Conservation (phyloP, 1,140 invertebrate genomes). For the Planococcus citri region DNA sequence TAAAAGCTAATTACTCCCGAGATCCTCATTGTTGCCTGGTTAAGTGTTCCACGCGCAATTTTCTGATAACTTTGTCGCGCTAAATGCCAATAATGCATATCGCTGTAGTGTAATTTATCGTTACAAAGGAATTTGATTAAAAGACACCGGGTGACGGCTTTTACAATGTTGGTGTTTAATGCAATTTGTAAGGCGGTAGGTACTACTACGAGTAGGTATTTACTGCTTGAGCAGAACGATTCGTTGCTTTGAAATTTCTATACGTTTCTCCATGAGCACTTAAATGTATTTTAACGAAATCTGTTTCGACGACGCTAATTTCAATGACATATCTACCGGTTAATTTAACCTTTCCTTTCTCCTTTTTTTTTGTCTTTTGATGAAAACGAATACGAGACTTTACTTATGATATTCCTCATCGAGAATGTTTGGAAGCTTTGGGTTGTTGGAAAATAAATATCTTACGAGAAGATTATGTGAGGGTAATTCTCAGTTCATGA, state of each 20-base stretch:
- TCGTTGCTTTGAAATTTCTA: neutral
- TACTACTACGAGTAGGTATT: no score
- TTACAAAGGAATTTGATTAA: constrained; percentile 15
- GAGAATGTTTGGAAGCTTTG: no score
- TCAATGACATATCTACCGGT: neutral
- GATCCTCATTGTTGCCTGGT: neutral
- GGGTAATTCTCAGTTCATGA: no score
- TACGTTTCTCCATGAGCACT: neutral
- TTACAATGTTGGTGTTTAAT: constrained; percentile 4
- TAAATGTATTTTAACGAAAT: neutral
- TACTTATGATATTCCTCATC: no score
- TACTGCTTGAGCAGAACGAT: neutral
- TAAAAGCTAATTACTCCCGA: neutral
- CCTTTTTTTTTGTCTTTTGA: no score
- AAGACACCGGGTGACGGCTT: constrained; percentile 3
- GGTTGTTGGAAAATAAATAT: no score
- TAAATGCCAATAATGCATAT: constrained; percentile 13
- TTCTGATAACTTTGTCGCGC: constrained; percentile 2
- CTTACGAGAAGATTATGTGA: no score
- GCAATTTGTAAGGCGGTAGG: neutral
- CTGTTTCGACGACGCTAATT: neutral
- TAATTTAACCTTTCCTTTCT: no score
- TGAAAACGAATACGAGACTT: no score
- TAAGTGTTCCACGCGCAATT: neutral
- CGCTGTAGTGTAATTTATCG: constrained; percentile 10